These are phyloP conservation scores for Premnoplex brunnescens DNA, from an alignment of 2,797 vertebrate species.

Conservation along the genomic window DNA sequence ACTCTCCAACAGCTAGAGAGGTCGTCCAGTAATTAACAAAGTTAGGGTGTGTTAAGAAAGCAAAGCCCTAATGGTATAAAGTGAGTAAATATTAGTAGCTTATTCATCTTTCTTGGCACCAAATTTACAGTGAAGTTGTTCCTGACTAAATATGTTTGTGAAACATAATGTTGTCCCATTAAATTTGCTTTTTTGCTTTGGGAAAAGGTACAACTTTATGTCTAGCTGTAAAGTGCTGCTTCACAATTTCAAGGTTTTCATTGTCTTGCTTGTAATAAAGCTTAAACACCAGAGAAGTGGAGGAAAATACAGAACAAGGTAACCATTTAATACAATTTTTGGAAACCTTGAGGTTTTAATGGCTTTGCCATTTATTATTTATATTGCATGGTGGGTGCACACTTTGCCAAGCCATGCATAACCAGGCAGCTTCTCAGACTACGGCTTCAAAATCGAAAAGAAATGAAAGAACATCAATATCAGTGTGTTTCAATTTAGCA, in stretches of 20 bases:
- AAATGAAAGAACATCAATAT: constrained; percentile 1
- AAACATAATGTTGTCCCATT: background rate
- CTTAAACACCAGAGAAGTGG: background rate
- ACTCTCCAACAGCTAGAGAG: background rate
- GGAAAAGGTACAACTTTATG: background rate
- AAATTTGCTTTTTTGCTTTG: background rate
- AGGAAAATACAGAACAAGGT: background rate
- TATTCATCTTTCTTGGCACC: background rate
- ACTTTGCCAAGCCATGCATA: constrained; percentile 16
- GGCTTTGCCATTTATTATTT: constrained; percentile 46
- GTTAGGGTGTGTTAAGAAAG: background rate
- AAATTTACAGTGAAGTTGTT: background rate
- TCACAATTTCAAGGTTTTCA: background rate
- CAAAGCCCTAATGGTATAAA: background rate
- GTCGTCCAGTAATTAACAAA: background rate
- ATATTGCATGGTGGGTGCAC: background rate
- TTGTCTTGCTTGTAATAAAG: background rate
- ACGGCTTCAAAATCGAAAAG: background rate
- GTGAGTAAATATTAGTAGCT: background rate
- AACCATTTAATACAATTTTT: background rate
- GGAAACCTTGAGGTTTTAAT: constrained; percentile 25
- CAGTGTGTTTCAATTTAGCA: background rate
- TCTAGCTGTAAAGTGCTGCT: background rate
- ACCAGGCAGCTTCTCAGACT: background rate
- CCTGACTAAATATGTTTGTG: background rate